Percentiles rank a stretch among this genome's conserved stretches.
phyloP scores from a whole-genome alignment of 2,888 invertebrate genomes.

The Lysandra bellargus region DNA sequence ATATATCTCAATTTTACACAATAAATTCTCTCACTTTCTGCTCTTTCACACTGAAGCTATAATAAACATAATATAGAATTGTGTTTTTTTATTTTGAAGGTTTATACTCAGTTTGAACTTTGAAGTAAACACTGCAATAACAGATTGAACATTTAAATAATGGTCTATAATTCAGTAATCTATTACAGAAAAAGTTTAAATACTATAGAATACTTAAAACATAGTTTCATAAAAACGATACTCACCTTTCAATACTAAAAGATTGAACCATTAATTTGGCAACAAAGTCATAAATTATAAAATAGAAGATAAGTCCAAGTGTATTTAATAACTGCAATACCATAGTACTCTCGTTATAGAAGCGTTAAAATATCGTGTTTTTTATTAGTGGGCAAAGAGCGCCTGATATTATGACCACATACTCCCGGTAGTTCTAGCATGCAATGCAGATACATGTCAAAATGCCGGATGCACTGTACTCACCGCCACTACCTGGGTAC shows the following conservation, averaged over 20 bases:
- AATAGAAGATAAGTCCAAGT: neutral
- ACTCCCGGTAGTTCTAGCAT: constrained; percentile 76
- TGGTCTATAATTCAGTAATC: neutral
- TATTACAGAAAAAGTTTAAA: neutral
- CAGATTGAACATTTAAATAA: neutral
- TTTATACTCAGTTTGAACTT: neutral
- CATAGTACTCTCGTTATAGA: constrained; percentile 44
- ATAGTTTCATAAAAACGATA: neutral
- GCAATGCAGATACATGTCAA: constrained; percentile 56
- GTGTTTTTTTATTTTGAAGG: no score
- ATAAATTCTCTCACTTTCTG: neutral
- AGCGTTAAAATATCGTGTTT: constrained; percentile 51
- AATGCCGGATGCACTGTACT: constrained; percentile 33
- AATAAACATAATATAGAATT: neutral
- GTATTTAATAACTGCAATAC: constrained; percentile 36
- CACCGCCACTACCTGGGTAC: constrained; percentile 86
- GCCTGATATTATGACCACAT: constrained; percentile 79
- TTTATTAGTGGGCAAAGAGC: constrained; percentile 64
- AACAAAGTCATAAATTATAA: neutral
- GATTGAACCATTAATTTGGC: neutral
- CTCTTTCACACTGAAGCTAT: neutral
- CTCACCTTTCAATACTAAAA: neutral
- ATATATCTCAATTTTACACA: neutral
- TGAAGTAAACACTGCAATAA: neutral
- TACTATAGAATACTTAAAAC: neutral